Conservation (phyloP, 2,888 invertebrate genomes). For the Empis livida region DNA sequence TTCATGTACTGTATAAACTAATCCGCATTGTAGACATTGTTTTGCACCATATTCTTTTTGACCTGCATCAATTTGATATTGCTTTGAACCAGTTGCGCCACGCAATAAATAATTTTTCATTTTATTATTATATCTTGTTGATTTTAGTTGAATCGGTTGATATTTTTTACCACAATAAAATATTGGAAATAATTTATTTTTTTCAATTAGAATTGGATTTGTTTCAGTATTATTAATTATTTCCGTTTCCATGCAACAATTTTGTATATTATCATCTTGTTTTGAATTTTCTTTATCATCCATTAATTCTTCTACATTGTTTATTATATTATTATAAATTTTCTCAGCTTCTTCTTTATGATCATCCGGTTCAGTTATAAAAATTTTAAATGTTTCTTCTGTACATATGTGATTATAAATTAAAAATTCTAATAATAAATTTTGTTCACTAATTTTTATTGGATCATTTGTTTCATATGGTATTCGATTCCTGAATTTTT, state of each 20-base stretch:
- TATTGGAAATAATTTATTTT: constrained; percentile 36
- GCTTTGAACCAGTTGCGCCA: constrained; percentile 40
- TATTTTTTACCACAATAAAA: constrained; percentile 25
- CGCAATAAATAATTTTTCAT: constrained; percentile 15
- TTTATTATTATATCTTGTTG: constrained; percentile 26
- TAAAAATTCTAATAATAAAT: constrained; percentile 18
- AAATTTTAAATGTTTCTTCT: constrained; percentile 22
- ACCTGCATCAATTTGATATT: constrained; percentile 72
- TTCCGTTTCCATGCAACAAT: too few relatives aligned
- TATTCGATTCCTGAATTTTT: constrained; percentile 15
- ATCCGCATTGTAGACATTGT: constrained; percentile 59
- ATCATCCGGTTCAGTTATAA: constrained; percentile 19
- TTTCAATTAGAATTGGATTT: neutral
- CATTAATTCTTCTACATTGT: constrained; percentile 3
- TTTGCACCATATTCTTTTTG: constrained; percentile 67
- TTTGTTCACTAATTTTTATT: constrained; percentile 15
- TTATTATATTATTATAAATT: constrained; percentile 8
- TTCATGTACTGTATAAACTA: constrained; percentile 39
- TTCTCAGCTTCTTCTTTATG: constrained; percentile 17
- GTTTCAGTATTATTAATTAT: neutral
- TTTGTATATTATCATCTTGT: neutral
- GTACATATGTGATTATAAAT: constrained; percentile 20
- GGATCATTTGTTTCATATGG: constrained; percentile 20
- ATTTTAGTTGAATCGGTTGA: constrained; percentile 18
- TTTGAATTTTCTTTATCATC: neutral